Evolutionary conservation across 2,797 vertebrate species (phyloP), one percentile per base, ranked within the genome.

Genomic region (Thalassophryne amazonica): DNA sequence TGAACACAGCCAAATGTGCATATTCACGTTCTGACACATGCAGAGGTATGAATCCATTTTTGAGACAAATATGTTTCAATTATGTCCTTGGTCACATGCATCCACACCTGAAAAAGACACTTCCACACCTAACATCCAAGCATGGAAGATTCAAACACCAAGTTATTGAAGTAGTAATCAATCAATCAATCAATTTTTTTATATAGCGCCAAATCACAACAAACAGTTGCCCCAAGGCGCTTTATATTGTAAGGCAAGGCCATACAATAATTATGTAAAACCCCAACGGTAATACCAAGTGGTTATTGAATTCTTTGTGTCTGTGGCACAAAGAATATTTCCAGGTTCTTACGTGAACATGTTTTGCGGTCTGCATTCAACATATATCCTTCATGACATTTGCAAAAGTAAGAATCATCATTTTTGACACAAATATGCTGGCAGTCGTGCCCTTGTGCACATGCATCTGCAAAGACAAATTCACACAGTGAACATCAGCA

Each of bases 31-130:
- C n/a, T 55, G 76, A 80, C 93, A 93, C 62, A 66, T 69, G 2
- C 93, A 93, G 30, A 60, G 71, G n/a, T 80, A 86, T 17, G 69
- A 78, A 3, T 75, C 82, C 65, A 1, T 63, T 78, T 2, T 73
- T 85, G 62, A 88, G 62, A 1, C 91, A 93, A 21, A 88, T 19
- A 12, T 93, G 93, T 60, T 92, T 82, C 92, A 93, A 36, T 86
- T 63, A 0, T 93, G 90, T 55, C 82, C 81, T 0, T 72, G 73
- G 0, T 63, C 76, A 35, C 92, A 93, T 6, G 40, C 38, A 46
- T 72, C 56, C 29, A 30, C 18, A 28, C 62, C 80, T 79, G 10
- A 60, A 66, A 45, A 22, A 55, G 4, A 60, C 5, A 60, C 10
- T 28, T 9, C 9, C 10, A 56, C 19, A 27, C 40, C 14, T 19